Conservation (phyloP, 2,797 vertebrate species). For the Rhodeus uyekii region DNA sequence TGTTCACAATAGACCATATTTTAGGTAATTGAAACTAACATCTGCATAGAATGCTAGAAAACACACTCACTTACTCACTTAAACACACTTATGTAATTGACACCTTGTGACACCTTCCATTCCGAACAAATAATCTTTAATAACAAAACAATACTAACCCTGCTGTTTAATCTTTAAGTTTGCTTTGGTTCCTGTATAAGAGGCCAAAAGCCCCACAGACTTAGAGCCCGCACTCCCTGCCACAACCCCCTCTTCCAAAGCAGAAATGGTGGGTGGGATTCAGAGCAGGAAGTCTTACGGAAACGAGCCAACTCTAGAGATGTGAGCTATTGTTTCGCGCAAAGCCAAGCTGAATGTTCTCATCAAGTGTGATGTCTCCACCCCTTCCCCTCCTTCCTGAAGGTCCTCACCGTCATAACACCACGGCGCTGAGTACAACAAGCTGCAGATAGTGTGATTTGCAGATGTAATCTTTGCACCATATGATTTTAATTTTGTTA, state of each 20-base stretch:
- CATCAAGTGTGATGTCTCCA: conserved; percentile 43
- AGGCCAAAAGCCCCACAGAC: conserved; percentile 27
- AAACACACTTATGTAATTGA: too few species aligned
- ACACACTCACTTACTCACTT: background rate
- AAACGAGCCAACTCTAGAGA: conserved; percentile 43
- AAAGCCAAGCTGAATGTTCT: conserved; percentile 41
- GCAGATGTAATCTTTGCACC: background rate
- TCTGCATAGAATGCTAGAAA: background rate
- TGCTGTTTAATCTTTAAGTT: conserved; percentile 4
- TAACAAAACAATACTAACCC: background rate
- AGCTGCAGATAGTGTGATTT: background rate
- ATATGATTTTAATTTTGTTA: background rate
- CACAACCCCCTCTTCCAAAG: conserved; percentile 18
- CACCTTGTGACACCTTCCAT: background rate
- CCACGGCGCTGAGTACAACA: background rate
- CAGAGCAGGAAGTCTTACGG: conserved; percentile 53
- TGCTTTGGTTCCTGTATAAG: conserved; percentile 35
- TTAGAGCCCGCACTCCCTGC: background rate
- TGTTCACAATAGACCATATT: background rate
- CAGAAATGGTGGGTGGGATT: conserved; percentile 52
- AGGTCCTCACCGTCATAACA: conserved; percentile 38
- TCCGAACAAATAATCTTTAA: background rate
- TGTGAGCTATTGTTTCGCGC: conserved; percentile 55
- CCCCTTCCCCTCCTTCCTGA: conserved; percentile 50
- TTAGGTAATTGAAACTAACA: background rate